These are phyloP conservation scores for Seriola dumerili DNA, from an alignment of 2,113 vertebrate genomes.

Conservation along the genomic window DNA sequence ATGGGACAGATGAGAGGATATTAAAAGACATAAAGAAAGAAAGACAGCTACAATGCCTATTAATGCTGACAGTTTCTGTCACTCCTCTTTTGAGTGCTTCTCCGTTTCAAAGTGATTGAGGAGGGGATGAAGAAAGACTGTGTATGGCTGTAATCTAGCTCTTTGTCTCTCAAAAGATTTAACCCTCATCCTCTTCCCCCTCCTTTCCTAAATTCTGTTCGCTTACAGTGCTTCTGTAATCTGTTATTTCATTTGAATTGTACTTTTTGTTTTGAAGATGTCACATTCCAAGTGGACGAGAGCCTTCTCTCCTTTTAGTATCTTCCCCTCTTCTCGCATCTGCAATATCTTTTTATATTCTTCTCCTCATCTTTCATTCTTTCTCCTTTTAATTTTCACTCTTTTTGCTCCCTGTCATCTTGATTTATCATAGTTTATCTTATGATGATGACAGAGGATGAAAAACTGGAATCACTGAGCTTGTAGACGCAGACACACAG, in stretches of 20 bases:
- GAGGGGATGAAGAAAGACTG: conserved; percentile 14
- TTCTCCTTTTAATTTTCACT: conserved; percentile 1
- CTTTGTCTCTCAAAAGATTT: conserved; percentile 41
- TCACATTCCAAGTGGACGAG: conserved; percentile 1
- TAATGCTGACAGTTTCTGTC: conserved; percentile 48
- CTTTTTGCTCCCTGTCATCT: conserved; percentile 3
- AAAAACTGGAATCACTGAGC: conserved; percentile 28
- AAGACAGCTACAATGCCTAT: conserved; percentile 40
- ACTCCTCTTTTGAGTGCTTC: conserved; percentile 43
- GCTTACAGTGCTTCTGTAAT: neutral
- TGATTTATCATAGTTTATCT: conserved; percentile 42
- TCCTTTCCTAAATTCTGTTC: neutral
- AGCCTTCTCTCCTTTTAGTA: neutral
- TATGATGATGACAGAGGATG: conserved; percentile 35
- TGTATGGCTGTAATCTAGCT: conserved; percentile 45
- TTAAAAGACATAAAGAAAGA: conserved; percentile 53
- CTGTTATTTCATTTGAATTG: conserved; percentile 9
- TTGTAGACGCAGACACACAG: conserved; percentile 24
- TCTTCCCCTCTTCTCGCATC: neutral
- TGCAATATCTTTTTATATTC: neutral
- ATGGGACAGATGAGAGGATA: conserved; percentile 59
- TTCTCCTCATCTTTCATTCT: conserved; percentile 12
- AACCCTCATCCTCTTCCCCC: conserved; percentile 15
- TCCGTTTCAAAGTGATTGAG: conserved; percentile 41
- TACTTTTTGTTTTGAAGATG: neutral